Evolutionary conservation across 2,797 vertebrate species (phyloP).

Genomic region (Cichlasoma orientale): DNA sequence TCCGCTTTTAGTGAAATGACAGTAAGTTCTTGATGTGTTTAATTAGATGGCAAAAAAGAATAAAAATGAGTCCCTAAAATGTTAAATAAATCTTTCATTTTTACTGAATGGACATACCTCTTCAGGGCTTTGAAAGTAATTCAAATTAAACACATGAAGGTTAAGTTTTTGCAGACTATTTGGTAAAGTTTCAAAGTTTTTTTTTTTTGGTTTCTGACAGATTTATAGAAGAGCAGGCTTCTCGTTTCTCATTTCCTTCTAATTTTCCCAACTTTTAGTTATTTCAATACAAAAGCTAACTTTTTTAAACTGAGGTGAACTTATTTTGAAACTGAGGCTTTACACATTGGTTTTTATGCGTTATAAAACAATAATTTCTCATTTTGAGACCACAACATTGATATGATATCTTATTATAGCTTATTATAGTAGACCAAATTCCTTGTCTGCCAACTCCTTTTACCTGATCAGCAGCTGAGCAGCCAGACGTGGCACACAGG

Average conservation of each 20-base stretch:
- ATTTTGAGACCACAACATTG: neutral
- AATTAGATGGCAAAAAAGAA: neutral
- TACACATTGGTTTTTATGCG: neutral
- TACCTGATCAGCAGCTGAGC: no score
- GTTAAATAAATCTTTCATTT: conserved; percentile 6
- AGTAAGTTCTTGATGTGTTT: neutral
- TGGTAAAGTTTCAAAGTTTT: neutral
- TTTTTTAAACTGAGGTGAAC: neutral
- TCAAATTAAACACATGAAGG: neutral
- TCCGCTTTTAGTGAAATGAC: neutral
- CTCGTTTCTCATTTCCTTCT: neutral
- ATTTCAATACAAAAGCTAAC: neutral
- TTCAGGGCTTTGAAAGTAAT: neutral
- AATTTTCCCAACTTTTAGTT: neutral
- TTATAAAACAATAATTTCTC: neutral
- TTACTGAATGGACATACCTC: neutral
- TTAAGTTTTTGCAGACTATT: neutral
- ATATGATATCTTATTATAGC: no score
- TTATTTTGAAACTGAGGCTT: neutral
- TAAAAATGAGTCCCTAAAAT: neutral
- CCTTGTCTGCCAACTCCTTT: no score
- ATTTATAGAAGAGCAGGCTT: neutral
- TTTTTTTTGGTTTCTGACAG: neutral
- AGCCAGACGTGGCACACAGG: neutral
- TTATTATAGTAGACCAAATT: no score